phyloP scores from a whole-genome alignment of 2,113 vertebrate genomes.

The Setophaga kirtlandii region DNA sequence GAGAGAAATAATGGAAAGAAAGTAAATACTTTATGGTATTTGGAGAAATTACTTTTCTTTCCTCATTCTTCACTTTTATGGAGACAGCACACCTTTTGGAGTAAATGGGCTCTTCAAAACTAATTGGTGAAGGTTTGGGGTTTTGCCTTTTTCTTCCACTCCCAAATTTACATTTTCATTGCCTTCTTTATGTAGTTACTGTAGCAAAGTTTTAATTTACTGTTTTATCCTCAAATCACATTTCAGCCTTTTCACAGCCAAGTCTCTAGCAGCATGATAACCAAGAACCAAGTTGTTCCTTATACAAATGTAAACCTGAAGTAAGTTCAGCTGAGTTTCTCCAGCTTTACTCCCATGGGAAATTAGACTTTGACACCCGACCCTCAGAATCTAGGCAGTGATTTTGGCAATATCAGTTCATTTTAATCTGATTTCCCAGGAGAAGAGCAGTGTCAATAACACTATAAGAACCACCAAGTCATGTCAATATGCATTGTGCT shows the following conservation, averaged over 20 bases:
- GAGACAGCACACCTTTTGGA: background rate
- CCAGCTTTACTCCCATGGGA: background rate
- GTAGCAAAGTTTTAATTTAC: background rate
- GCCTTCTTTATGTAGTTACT: background rate
- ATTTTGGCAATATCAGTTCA: background rate
- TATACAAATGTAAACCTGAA: background rate
- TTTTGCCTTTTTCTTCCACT: too few species aligned
- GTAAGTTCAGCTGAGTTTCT: background rate
- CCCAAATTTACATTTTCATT: background rate
- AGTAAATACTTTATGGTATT: background rate
- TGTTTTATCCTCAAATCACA: background rate
- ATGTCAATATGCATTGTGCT: background rate
- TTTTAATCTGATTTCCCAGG: conserved; percentile 1
- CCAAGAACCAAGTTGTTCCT: background rate
- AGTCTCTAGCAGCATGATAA: background rate
- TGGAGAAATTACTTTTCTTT: background rate
- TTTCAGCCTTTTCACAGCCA: background rate
- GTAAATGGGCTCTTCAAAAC: background rate
- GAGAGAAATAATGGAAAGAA: background rate
- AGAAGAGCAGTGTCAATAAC: background rate
- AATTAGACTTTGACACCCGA: background rate
- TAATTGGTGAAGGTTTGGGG: background rate
- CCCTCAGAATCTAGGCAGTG: background rate
- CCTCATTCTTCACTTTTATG: background rate
- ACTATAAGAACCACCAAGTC: background rate